Evolutionary conservation across 2,113 vertebrate species (phyloP).

Genomic region (Rhinogobius similis): DNA sequence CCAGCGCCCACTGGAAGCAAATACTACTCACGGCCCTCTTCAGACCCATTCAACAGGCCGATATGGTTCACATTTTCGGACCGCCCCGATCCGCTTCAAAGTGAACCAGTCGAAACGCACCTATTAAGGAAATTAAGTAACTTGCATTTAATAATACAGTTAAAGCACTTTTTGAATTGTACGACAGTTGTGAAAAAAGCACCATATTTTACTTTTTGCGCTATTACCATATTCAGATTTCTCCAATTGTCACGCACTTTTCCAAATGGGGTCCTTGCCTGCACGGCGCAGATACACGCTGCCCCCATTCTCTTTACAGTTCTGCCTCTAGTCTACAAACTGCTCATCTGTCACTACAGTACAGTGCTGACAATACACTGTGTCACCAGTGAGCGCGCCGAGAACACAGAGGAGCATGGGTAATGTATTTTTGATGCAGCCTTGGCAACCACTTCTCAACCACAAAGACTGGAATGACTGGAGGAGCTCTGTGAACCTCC

Average conservation of each 20-base stretch:
- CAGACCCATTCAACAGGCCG: too few species aligned
- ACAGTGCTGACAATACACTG: conserved; percentile 44
- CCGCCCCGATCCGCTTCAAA: too few species aligned
- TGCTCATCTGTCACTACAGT: conserved; percentile 47
- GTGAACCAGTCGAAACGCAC: too few species aligned
- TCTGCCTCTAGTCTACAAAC: conserved; percentile 36
- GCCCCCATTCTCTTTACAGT: neutral
- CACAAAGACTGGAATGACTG: conserved; percentile 41
- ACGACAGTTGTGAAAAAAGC: too few species aligned
- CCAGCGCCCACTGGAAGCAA: too few species aligned
- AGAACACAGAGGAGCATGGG: conserved; percentile 56
- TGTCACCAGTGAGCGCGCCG: conserved; percentile 51
- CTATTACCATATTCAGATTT: neutral
- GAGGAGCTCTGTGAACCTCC: conserved; percentile 37
- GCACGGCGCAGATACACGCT: neutral
- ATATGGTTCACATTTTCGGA: too few species aligned
- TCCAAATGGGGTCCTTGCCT: neutral
- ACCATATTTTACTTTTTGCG: too few species aligned
- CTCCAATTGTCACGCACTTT: neutral
- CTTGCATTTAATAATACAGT: too few species aligned
- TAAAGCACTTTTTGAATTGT: too few species aligned
- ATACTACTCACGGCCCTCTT: too few species aligned
- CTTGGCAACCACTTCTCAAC: conserved; percentile 47
- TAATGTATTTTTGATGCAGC: conserved; percentile 73
- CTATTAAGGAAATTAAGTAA: too few species aligned